Evolutionary conservation across 2,888 invertebrate genomes (phyloP).

Genomic region (Myopa tessellatipennis): DNA sequence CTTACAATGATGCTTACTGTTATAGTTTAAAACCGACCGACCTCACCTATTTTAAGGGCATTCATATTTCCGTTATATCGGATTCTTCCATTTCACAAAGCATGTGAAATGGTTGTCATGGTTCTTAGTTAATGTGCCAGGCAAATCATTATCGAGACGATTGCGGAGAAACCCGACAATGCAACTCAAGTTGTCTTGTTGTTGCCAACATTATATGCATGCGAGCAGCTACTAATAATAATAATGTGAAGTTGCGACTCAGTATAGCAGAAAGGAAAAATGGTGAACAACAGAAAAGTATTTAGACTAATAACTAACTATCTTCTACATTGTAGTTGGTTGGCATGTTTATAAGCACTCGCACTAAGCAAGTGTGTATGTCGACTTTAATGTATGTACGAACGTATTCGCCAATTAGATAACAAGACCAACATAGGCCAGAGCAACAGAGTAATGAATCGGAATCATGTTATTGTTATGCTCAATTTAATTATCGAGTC

Average conservation of each 20-base stretch:
- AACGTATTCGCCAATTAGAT: neutral
- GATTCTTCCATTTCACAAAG: conserved; percentile 30
- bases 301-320: conserved; percentile 20
- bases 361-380: neutral
- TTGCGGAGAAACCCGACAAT: conserved; percentile 34
- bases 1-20: no score
- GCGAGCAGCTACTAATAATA: conserved; percentile 45
- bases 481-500: conserved; percentile 1
- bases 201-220: conserved; percentile 45
- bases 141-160: conserved; percentile 35
- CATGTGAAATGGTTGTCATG: conserved; percentile 44
- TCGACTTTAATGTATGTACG: no score
- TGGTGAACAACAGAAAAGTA: neutral
- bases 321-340: neutral
- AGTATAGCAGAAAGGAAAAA: neutral
- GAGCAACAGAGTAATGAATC: neutral
- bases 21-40: no score
- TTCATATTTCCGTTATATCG: neutral
- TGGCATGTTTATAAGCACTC: no score
- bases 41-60: no score
- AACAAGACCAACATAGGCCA: conserved; percentile 9
- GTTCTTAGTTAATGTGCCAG: conserved; percentile 49
- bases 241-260: conserved; percentile 1
- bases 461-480: conserved; percentile 17
- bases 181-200: conserved; percentile 7